Evolutionary conservation across 2,888 invertebrate genomes (phyloP).

Genomic region (Drosophila neonasuta): DNA sequence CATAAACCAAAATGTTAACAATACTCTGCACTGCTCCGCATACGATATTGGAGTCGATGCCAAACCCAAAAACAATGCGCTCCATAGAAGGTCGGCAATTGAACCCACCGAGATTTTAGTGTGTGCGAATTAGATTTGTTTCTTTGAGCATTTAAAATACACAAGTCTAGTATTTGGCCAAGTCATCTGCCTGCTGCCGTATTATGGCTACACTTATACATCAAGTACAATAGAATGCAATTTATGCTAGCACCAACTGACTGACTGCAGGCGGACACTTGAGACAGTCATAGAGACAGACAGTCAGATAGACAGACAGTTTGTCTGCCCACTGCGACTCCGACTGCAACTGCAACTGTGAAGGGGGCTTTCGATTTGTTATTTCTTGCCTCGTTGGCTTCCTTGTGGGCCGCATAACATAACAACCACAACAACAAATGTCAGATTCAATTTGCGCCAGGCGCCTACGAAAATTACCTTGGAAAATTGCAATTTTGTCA

Average conservation of each 20-base stretch:
- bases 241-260: constrained; percentile 25
- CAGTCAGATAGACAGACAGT: constrained; percentile 15
- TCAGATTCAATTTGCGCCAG: constrained; percentile 72
- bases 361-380: constrained; percentile 17
- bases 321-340: not conserved
- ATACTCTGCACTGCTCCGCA: constrained; percentile 7
- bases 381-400: constrained; percentile 40
- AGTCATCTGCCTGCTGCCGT: constrained; percentile 54
- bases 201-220: constrained; percentile 17
- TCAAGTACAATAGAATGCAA: constrained; percentile 44
- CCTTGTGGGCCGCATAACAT: constrained; percentile 66
- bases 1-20: constrained; percentile 68
- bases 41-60: constrained; percentile 19
- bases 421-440: constrained; percentile 41
- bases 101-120: constrained; percentile 30
- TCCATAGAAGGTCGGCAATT: constrained; percentile 54
- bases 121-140: constrained; percentile 24
- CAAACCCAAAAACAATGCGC: constrained; percentile 43
- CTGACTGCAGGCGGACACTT: constrained; percentile 12
- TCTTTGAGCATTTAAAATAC: not conserved
- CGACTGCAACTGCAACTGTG: constrained; percentile 5
- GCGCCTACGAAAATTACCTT: constrained; percentile 69
- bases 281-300: not conserved
- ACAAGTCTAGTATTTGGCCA: constrained; percentile 28
- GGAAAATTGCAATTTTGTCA: constrained; percentile 64